phyloP scores from a whole-genome alignment of 35 echinoderm and acorn worm genomes.

The Lytechinus pictus region DNA sequence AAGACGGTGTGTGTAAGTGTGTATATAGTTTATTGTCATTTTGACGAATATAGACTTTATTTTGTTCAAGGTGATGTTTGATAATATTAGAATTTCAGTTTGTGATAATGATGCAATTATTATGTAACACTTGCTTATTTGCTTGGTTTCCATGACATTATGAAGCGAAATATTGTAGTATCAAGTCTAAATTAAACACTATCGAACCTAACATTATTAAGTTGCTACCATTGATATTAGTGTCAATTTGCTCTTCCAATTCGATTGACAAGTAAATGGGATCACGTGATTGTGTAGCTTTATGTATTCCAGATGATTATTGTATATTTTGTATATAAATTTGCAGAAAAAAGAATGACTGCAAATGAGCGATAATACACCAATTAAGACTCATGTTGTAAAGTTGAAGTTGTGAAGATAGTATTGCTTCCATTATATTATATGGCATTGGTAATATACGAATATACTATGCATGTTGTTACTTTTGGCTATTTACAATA shows the following conservation, averaged over 20 bases:
- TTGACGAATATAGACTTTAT: not conserved
- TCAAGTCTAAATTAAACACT: not conserved
- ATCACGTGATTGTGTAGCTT: not conserved
- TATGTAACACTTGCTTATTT: not conserved
- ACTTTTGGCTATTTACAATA: not conserved
- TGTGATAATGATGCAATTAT: not conserved
- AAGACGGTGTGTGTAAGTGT: not conserved
- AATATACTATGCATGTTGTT: slow-evolving; percentile 3
- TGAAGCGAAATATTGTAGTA: not conserved
- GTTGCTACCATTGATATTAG: not conserved
- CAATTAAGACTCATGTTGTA: not conserved
- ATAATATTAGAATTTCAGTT: not conserved
- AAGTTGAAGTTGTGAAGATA: not conserved
- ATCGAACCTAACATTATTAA: not conserved
- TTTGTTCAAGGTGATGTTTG: not conserved
- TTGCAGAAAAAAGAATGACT: not conserved
- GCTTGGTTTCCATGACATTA: not conserved
- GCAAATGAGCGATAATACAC: not conserved
- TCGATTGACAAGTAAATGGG: no score
- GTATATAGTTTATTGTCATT: not conserved
- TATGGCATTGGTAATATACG: not conserved
- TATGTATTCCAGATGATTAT: not conserved
- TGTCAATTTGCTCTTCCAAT: not conserved
- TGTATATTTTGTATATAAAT: not conserved
- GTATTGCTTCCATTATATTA: not conserved